phyloP scores from a whole-genome alignment of 2,797 vertebrate species.

The Anguilla marmorata region DNA sequence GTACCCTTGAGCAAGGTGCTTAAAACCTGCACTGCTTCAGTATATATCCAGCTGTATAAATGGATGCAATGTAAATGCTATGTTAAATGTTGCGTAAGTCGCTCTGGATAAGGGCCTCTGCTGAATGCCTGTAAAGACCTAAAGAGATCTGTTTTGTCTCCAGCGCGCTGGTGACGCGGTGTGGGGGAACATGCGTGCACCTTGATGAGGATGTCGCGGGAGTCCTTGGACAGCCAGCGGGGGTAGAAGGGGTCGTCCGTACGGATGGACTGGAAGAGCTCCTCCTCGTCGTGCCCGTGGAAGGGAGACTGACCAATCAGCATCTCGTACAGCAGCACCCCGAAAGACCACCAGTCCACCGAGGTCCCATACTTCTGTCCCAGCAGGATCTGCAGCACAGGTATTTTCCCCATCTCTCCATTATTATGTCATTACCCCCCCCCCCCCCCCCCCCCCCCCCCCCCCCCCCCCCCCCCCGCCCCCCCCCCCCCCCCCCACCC shows the following conservation, averaged over 20 bases:
- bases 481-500: too few species aligned
- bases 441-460: too few species aligned
- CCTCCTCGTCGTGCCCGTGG: slow-evolving; percentile 91
- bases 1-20: too few species aligned
- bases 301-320: slow-evolving; percentile 96
- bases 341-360: slow-evolving; percentile 99
- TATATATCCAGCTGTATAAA: too few species aligned
- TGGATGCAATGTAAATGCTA: too few species aligned
- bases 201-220: slow-evolving; percentile 88
- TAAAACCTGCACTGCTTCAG: too few species aligned
- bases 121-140: too few species aligned
- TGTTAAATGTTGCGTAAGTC: too few species aligned
- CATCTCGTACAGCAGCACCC: slow-evolving; percentile 97
- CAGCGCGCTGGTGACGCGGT: not conserved
- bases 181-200: slow-evolving; percentile 58
- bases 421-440: not conserved
- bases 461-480: too few species aligned
- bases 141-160: too few species aligned
- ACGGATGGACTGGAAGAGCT: slow-evolving; percentile 95
- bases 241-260: slow-evolving; percentile 92
- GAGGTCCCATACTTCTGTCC: slow-evolving; percentile 94
- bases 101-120: too few species aligned
- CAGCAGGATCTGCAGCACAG: slow-evolving; percentile 81
- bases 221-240: slow-evolving; percentile 82
- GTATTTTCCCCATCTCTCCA: not conserved